These are phyloP conservation scores for Scortum barcoo DNA, from an alignment of 2,113 vertebrate species.

Conservation along the genomic window DNA sequence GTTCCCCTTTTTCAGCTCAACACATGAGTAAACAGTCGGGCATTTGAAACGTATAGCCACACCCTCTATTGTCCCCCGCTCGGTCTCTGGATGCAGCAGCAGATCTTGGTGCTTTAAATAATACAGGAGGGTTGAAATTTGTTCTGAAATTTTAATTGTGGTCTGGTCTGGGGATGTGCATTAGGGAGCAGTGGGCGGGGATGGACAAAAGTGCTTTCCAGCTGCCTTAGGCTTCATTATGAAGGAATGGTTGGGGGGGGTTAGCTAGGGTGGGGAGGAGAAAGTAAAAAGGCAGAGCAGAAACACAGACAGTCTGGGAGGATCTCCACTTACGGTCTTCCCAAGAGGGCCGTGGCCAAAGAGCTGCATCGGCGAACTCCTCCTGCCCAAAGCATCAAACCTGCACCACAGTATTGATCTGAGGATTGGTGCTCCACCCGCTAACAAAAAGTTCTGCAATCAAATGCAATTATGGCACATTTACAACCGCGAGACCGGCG, in stretches of 20 bases:
- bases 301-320: constrained; percentile 39
- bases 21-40: background rate
- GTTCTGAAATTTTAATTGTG: constrained; percentile 85
- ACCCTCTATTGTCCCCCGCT: constrained; percentile 66
- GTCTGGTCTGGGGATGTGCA: constrained; percentile 79
- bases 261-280: background rate
- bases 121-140: constrained; percentile 80
- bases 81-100: constrained; percentile 59
- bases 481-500: constrained; percentile 56
- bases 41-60: constrained; percentile 22
- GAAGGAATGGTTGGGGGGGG: constrained; percentile 4
- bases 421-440: constrained; percentile 48
- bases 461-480: constrained; percentile 72
- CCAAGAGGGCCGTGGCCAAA: constrained; percentile 32
- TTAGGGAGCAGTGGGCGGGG: constrained; percentile 71
- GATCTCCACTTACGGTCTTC: constrained; percentile 45
- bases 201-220: constrained; percentile 75
- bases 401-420: constrained; percentile 56
- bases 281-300: constrained; percentile 7
- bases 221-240: constrained; percentile 67
- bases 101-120: constrained; percentile 78
- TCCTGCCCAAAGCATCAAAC: constrained; percentile 25
- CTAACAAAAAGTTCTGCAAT: constrained; percentile 61
- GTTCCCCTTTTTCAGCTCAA: background rate
- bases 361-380: background rate